A percentile compares a stretch with the other conserved stretches of the same genome.
These are phyloP conservation scores for Leptobrachium ailaonicum DNA, from an alignment of 2,113 vertebrate genomes.

Conservation along the genomic window DNA sequence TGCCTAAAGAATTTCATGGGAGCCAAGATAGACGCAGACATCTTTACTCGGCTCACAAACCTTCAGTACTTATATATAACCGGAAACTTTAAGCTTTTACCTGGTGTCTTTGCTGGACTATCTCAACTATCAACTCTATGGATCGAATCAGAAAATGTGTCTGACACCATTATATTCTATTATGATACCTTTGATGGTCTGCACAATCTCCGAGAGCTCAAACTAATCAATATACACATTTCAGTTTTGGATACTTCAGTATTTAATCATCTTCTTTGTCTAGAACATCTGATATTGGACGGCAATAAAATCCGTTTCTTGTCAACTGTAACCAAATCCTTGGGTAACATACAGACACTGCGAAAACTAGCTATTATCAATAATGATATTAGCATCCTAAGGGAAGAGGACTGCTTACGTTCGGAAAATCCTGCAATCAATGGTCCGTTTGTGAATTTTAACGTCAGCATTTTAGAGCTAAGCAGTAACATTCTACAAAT, in stretches of 20 bases:
- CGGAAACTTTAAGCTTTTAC: conserved; percentile 1
- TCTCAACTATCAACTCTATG: conserved; percentile 25
- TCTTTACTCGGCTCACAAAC: conserved; percentile 10
- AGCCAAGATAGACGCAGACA: neutral
- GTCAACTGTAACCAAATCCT: conserved; percentile 9
- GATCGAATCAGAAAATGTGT: neutral
- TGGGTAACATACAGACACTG: neutral
- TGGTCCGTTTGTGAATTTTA: neutral
- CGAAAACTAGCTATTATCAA: conserved; percentile 1
- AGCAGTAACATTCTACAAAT: neutral
- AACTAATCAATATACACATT: neutral
- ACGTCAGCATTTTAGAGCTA: conserved; percentile 12
- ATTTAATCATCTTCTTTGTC: neutral
- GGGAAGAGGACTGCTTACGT: neutral
- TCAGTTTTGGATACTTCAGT: conserved; percentile 2
- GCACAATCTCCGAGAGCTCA: neutral
- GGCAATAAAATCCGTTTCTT: neutral
- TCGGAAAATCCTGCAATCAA: neutral
- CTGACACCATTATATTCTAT: neutral
- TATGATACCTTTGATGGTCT: conserved; percentile 14
- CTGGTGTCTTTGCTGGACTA: neutral
- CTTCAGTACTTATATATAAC: conserved; percentile 14
- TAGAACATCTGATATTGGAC: conserved; percentile 20
- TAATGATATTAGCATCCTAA: neutral
- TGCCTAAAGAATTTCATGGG: neutral